These are phyloP conservation scores for Procambarus clarkii DNA, from an alignment of 1,140 invertebrate genomes.

Conservation along the genomic window DNA sequence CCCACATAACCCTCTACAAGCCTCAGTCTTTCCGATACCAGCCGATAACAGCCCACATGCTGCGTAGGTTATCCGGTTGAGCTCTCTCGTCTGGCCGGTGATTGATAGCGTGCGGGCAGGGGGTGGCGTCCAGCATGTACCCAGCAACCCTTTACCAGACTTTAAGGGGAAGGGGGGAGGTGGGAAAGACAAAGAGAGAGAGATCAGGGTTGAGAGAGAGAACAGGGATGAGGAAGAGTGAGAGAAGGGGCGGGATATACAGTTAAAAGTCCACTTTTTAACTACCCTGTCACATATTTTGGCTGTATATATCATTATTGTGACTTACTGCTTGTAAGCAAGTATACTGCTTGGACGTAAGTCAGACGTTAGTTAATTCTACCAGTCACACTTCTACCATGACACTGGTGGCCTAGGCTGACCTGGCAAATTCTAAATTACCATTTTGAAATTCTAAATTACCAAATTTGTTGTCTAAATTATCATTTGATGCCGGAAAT, in stretches of 20 bases:
- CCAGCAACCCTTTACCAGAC: neutral
- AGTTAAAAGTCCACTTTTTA: neutral
- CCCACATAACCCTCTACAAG: neutral
- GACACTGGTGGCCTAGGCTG: too few species aligned
- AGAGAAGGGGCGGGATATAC: neutral
- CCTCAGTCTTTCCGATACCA: neutral
- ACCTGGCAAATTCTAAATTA: too few species aligned
- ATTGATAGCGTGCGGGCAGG: neutral
- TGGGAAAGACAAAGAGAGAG: neutral
- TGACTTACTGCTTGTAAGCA: too few species aligned
- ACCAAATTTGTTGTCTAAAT: too few species aligned
- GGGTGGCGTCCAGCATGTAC: neutral
- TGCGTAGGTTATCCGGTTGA: neutral
- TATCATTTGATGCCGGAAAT: too few species aligned
- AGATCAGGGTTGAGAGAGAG: neutral
- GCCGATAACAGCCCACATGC: neutral
- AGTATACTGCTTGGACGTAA: too few species aligned
- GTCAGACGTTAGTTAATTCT: too few species aligned
- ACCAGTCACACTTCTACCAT: too few species aligned
- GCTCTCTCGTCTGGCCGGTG: neutral
- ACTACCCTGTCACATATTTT: too few species aligned
- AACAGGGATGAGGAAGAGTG: neutral
- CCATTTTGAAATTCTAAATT: too few species aligned
- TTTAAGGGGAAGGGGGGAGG: too few species aligned
- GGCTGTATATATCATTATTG: too few species aligned